Evolutionary conservation across 1,140 invertebrate species (phyloP).

Genomic region (Leptinotarsa undecemlineata): DNA sequence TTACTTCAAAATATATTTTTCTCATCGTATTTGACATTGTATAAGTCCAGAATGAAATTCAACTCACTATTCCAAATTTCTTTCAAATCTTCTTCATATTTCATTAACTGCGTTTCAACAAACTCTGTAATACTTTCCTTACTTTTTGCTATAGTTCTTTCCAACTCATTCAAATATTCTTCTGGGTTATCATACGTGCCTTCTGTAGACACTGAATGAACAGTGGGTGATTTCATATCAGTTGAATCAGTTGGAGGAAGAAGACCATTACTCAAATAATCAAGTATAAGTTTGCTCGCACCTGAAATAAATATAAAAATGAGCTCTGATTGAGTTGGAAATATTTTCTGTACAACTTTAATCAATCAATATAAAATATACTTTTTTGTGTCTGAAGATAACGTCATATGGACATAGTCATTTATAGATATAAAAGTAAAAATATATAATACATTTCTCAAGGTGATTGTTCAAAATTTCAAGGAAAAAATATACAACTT

Average conservation of each 20-base stretch:
- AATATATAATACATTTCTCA: too few relatives aligned
- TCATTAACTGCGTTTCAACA: background rate
- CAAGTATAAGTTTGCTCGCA: background rate
- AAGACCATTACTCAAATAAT: background rate
- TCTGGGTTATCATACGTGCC: background rate
- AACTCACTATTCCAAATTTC: slow-evolving; percentile 13
- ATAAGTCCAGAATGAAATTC: slow-evolving; percentile 13
- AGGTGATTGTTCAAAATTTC: too few relatives aligned
- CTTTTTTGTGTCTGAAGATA: too few relatives aligned
- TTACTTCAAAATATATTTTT: slow-evolving; percentile 17
- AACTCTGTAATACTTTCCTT: background rate
- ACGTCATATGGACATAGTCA: too few relatives aligned
- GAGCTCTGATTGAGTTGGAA: too few relatives aligned
- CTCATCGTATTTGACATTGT: slow-evolving; percentile 23
- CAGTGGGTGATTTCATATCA: too few relatives aligned
- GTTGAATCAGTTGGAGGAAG: too few relatives aligned
- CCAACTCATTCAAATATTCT: slow-evolving; percentile 3
- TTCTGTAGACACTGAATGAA: background rate
- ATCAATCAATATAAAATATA: too few relatives aligned
- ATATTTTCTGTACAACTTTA: too few relatives aligned
- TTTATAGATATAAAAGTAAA: too few relatives aligned
- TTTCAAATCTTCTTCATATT: slow-evolving; percentile 17
- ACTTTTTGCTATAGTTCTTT: background rate
- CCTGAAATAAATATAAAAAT: background rate
- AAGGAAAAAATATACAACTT: too few relatives aligned